Base-by-base conservation (phyloP, 1,140 invertebrate species). In the Glossosoma conforme region DNA sequence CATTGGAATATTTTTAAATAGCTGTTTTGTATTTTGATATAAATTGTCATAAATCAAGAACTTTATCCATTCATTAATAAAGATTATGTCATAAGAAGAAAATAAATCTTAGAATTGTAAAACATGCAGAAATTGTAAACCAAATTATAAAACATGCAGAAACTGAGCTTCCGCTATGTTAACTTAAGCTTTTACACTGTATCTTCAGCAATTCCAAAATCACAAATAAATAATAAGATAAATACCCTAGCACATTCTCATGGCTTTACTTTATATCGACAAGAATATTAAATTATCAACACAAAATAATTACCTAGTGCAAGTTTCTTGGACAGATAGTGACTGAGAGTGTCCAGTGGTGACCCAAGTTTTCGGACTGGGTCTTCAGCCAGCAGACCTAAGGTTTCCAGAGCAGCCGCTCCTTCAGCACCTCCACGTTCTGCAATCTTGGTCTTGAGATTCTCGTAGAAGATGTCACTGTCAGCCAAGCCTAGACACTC, bases 401-500 rank as follows among this genome's bases (percentile, higher is more conserved):
- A 68, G 1, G 85, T 83, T 65, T 94, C 91, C 13, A 97, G 75
- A 1, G 85, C 79, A 21, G 84, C 76, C 8, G 84, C 79, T 42
- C 81, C 75, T 11, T 83, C 75, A 1, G 78, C 77, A 5, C 87
- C 90, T 8, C 96, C 76, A 32, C 84, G 74, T 54, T 97, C 92
- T 0, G 72, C 67, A 1, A 88, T 74, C 32, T 91, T 82, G 28
- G 84, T 84, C 65, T 89, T 92, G 4, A 99, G 70, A 65, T 97
- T 97, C 63, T 95, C 93, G 59, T 89, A 89, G 71, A 98, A 92
- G 43, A 97, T 93, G 58, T 92, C 89, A 10, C 80, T 74, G 58
- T 89, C 87, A 37, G 89, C 77, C 46, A 95, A 72, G 2, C 92
- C 93, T 17, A 97, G 70, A 17, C 95, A 69, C 56, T 86, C 85